Base-by-base conservation (phyloP, 2,113 vertebrate species). In the Python bivittatus region DNA sequence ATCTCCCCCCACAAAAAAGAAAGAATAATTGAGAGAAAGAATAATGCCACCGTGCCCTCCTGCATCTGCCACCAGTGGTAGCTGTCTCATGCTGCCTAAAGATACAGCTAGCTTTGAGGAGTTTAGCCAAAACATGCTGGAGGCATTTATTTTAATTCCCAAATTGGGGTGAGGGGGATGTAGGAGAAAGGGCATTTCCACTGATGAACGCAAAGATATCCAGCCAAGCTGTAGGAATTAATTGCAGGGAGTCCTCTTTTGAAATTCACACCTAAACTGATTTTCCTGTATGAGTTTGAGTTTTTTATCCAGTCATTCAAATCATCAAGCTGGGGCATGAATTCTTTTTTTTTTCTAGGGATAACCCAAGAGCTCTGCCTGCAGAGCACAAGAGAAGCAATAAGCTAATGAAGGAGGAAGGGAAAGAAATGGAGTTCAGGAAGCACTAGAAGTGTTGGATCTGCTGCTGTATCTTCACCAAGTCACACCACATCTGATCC, bases 351-450 rank as follows among this genome's bases (percentile, higher is more conserved):
- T 42, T 64, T 64, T 58, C 84, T 90, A 53, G n/a, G 60, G 10
- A 90, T 0, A 0, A 91, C 56, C 57, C 64, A 93, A 58, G 44
- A 27, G 72, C 38, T 86, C n/a, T 83, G 42, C 56, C 3, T 6
- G 25, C 11, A 64, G 84, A 86, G 27, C 68, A 92, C 83, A 85
- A 79, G 56, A 79, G 92, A 58, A 89, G 79, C 58, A 93, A 91
- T 38, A 52, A 86, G 7, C 20, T 44, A 5, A 89, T 94, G 86
- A 8, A 22, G 61, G 58, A 87, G 64, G 57, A 6, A 88, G 48
- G 56, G 54, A 85, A 91, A 60, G 91, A n/a, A 89, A 38, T 1
- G 0, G 0, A 86, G 60, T 92, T 85, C 17, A 53, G 52, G 33
- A n/a, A 20, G 25, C 53, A 79, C 5, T 79, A 54, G 84, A 54